Evolutionary conservation across 2,113 vertebrate genomes (phyloP).

Genomic region (Carassius carassius): DNA sequence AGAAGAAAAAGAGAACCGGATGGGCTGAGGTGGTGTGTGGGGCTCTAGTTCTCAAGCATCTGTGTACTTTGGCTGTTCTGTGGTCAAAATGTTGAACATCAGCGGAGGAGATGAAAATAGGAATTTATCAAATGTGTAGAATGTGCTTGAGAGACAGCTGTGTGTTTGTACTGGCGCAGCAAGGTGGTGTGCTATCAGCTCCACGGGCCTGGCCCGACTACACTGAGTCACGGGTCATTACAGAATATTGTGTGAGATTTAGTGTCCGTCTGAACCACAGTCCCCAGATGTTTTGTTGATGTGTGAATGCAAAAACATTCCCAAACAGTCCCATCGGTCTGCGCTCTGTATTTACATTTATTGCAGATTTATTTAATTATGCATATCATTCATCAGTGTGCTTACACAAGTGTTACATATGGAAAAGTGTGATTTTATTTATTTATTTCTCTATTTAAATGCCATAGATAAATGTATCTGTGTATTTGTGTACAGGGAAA

Average conservation of each 20-base stretch:
- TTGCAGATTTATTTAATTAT: neutral
- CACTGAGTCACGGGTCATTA: neutral
- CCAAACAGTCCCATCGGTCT: neutral
- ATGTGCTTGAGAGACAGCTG: slow-evolving; percentile 14
- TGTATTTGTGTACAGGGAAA: slow-evolving; percentile 80
- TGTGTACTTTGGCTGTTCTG: slow-evolving; percentile 37
- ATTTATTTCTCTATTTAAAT: neutral
- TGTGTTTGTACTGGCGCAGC: slow-evolving; percentile 33
- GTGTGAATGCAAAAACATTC: neutral
- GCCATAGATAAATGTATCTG: slow-evolving; percentile 13
- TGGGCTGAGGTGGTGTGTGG: neutral
- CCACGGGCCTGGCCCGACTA: neutral
- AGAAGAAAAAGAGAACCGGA: neutral
- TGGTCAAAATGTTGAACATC: neutral
- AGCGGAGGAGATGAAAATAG: slow-evolving; percentile 11
- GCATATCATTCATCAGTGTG: neutral
- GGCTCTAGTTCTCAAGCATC: neutral
- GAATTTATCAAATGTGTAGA: slow-evolving; percentile 6
- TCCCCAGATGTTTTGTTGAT: neutral
- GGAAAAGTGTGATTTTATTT: neutral
- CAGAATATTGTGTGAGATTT: neutral
- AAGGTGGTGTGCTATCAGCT: neutral
- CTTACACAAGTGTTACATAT: neutral
- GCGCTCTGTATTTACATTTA: neutral
- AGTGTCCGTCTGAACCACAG: neutral